Evolutionary conservation across 2,113 vertebrate genomes (phyloP), one percentile per base, ranked within the genome.

Genomic region (Hemicordylus capensis): DNA sequence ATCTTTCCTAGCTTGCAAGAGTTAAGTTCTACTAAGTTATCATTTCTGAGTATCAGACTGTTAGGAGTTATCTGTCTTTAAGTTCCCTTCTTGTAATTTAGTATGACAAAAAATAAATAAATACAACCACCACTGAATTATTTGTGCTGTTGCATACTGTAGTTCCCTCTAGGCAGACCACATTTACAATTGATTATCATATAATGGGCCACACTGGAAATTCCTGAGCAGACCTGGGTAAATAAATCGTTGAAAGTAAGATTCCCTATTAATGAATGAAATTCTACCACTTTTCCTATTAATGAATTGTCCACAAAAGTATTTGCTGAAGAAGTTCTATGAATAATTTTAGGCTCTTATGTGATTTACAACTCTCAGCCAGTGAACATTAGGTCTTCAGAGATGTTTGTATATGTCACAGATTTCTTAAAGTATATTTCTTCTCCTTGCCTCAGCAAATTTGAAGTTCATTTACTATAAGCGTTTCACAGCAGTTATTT

Each of bases 151-250:
- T 75, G 44, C 46, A 84, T 37, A 66, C 34, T 39, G 11, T 26
- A 20, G 2, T 37, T 59, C 11, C 3, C 4, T 67, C 51, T 69
- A 64, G 54, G 81, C 28, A 54, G 76, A 58, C 0, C 4, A 70
- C 37, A 6, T 37, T n/a, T 76, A 81, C 63, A 87, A 61, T 63
- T 72, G 58, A 91, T 91, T 91, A 85, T 56, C 75, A 80, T 2
- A 5, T 66, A 42, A 73, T 85, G 87, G 59, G 34, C 24, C n/a
- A 22, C 54, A 80, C 87, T 80, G 20, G 19, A 87, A 93, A 91
- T 81, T 80, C 8, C 63, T 64, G 85, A 89, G 58, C 3, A 26
- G 75, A 0, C 0, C 80, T 72, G 22, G 72, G 51, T 67, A 73
- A 74, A 86, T 83, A 83, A 34, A 75, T 89, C 14, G 59, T 86